A percentile compares a stretch with the other conserved stretches of the same genome.
Conservation (phyloP, 2,888 invertebrate genomes). For the Elmis aenea region DNA sequence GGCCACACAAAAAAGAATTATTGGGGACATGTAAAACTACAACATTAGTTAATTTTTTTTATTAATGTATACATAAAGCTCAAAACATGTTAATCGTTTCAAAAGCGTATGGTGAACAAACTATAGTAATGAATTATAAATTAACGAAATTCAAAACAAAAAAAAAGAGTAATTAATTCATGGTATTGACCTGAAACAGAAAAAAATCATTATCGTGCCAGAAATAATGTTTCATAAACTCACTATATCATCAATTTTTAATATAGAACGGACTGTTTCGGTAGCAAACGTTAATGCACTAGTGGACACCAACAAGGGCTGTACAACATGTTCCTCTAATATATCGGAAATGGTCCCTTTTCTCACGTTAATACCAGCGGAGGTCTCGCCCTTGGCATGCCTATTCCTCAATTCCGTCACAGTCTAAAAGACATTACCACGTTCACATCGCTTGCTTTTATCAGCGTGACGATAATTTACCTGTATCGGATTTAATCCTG, state of each 20-base stretch:
- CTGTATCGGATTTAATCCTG: constrained; percentile 49
- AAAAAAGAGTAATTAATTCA: constrained; percentile 11
- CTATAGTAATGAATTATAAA: too few species aligned
- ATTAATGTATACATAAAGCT: too few species aligned
- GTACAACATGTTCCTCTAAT: constrained; percentile 93
- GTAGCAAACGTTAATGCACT: constrained; percentile 92
- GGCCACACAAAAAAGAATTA: too few species aligned
- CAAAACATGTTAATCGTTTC: too few species aligned
- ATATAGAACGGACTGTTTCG: constrained; percentile 94
- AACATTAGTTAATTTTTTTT: too few species aligned
- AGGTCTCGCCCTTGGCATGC: constrained; percentile 81
- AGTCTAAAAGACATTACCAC: constrained; percentile 49
- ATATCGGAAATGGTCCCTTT: constrained; percentile 96
- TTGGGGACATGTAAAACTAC: too few species aligned
- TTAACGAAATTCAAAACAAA: too few species aligned
- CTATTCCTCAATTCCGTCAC: constrained; percentile 94
- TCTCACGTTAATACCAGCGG: constrained; percentile 93
- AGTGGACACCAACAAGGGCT: constrained; percentile 91
- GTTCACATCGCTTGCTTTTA: not conserved
- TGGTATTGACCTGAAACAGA: constrained; percentile 15
- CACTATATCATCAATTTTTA: constrained; percentile 99
- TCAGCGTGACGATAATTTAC: constrained; percentile 23
- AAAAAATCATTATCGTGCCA: constrained; percentile 1
- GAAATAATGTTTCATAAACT: constrained; percentile 42
- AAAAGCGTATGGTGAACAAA: too few species aligned